Base-by-base conservation (phyloP, 1,140 invertebrate genomes). In the Bombus waltoni region DNA sequence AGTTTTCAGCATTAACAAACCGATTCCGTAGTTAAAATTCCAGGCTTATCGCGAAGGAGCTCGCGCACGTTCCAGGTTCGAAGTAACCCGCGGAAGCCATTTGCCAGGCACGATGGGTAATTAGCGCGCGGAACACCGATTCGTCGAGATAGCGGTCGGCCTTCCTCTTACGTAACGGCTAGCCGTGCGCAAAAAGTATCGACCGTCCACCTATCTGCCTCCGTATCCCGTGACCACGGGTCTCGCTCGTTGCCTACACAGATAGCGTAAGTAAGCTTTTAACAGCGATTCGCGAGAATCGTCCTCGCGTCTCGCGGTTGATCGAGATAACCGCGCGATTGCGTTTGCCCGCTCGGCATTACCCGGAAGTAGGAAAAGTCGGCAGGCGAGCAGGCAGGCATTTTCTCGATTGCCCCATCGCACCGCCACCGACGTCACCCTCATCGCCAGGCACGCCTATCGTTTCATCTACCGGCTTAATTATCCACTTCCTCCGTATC, bases 91-190 rank as follows among this genome's bases (percentile, higher is more conserved):
- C 90, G 89, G 89, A 91, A 91, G 89, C 81, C 81, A 91, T 91
- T 91, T 91, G 89, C 89, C 89, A 91, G 86, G 81, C 77, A 91
- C 78, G 89, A 88, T 88, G 81, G 87, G 81, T 91, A 91, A 91
- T 91, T 91, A 90, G 89, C 87, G 81, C 87, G 89, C 77, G 89
- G 88, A 91, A 91, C 89, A 76, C 74, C 81, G 89, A 91, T 91
- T 73, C 70, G 40, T 40, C 74, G 86, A 82, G 89, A 88, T 91
- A 91, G 79, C 81, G 73, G 38, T 74, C 84, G 89, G 89, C 87
- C 89, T 91, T 91, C 89, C 87, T 91, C 78, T 91, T 91, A 81
- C 81, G 89, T 68, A 90, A 90, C 85, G 81, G 68, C 42, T 38
- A 82, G 75, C 75, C 83, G 85, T 76, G 85, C 66, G 72, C 76